These are phyloP conservation scores for Drymonia ruficornis DNA, from an alignment of 2,888 invertebrate genomes.

Conservation along the genomic window DNA sequence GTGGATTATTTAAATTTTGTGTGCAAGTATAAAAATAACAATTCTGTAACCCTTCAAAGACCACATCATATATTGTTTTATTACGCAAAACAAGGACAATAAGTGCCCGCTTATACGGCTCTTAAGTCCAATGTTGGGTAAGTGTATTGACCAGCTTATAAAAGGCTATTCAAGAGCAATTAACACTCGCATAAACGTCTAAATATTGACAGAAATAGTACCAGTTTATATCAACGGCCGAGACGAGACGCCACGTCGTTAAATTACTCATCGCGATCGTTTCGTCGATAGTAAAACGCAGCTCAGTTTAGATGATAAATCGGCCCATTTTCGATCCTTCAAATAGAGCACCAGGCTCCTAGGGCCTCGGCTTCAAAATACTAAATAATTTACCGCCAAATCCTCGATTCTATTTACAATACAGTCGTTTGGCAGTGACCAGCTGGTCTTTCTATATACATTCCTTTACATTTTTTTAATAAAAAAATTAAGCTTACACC, in stretches of 20 bases:
- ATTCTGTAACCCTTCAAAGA: too few species aligned
- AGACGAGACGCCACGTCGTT: background rate
- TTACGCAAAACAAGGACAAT: too few species aligned
- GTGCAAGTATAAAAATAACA: too few species aligned
- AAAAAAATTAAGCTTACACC: slow-evolving; percentile 41
- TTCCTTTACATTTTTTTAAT: slow-evolving; percentile 25
- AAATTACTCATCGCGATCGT: background rate
- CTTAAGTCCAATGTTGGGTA: background rate
- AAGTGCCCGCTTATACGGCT: background rate
- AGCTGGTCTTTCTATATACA: slow-evolving; percentile 61
- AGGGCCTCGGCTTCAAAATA: slow-evolving; percentile 7
- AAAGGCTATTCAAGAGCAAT: background rate
- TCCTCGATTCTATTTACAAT: slow-evolving; percentile 51
- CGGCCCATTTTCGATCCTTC: background rate
- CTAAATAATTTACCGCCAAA: slow-evolving; percentile 17
- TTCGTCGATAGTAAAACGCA: background rate
- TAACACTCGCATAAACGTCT: background rate
- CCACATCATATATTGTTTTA: too few species aligned
- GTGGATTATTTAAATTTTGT: too few species aligned
- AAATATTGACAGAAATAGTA: slow-evolving; percentile 4
- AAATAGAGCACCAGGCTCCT: slow-evolving; percentile 8
- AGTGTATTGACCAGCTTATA: background rate
- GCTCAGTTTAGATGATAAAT: background rate
- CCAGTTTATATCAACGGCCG: background rate
- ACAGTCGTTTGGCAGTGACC: slow-evolving; percentile 71